Percentiles rank a stretch among this genome's conserved stretches.
These are phyloP conservation scores for Dysmachus trigonus DNA, from an alignment of 2,888 invertebrate genomes.

Conservation along the genomic window DNA sequence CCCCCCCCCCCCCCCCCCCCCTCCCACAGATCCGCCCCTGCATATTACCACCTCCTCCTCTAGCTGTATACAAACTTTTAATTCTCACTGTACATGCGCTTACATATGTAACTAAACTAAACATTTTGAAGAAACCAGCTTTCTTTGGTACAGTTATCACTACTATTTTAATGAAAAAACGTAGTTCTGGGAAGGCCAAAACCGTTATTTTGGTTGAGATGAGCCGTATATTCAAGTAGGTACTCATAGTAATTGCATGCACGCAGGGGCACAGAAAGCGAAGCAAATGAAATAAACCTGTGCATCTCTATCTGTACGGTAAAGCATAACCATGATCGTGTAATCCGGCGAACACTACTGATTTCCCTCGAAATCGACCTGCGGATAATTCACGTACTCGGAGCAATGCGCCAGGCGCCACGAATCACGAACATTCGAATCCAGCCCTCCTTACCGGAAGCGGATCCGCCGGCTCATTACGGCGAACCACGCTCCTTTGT, in stretches of 20 bases:
- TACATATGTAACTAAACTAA: too few species aligned
- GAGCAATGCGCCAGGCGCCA: conserved; percentile 30
- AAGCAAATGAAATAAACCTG: not conserved
- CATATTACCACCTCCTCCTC: too few species aligned
- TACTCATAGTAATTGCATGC: not conserved
- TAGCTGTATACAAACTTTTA: too few species aligned
- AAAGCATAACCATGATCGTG: not conserved
- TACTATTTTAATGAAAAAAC: not conserved
- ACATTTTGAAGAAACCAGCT: too few species aligned
- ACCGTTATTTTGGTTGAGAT: not conserved
- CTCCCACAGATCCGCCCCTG: too few species aligned
- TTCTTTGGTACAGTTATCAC: too few species aligned
- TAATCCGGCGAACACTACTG: not conserved
- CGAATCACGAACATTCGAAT: not conserved
- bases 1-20: too few species aligned
- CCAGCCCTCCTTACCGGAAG: not conserved
- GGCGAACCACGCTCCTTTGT: not conserved
- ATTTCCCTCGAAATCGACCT: not conserved
- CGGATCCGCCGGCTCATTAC: not conserved
- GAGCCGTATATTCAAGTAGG: not conserved
- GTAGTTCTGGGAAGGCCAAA: not conserved
- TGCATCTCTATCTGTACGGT: not conserved
- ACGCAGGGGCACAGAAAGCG: not conserved
- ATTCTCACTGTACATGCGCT: too few species aligned
- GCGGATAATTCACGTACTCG: conserved; percentile 11